Base-by-base conservation (phyloP, 2,113 vertebrate species). In the Benitochromis conjunctus region DNA sequence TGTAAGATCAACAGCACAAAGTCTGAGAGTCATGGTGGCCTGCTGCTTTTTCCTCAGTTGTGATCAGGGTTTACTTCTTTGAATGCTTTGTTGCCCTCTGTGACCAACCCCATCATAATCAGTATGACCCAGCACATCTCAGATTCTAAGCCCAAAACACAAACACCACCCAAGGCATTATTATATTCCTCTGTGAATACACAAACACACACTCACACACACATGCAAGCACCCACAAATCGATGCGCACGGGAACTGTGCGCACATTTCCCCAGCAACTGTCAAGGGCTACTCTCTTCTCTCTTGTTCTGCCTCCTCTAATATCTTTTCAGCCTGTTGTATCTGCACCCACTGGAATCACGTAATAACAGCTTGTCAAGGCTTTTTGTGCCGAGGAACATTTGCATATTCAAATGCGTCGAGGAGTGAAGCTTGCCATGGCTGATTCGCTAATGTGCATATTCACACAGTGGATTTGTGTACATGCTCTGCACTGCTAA, bases 281-380 rank as follows among this genome's bases (percentile, higher is more conserved):
- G 89, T 92, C 87, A 53, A 10, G 56, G 58, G 55, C 83, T 43
- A 31, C 76, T 87, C 89, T 80, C 80, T 62, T 21, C 87, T 86
- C 79, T 79, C 62, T 88, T 85, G 81, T 85, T 91, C 87, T 82
- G 69, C 88, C 56, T 89, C 78, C 91, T 85, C 84, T 90, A 85
- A 89, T 88, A 83, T 91, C 90, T 91, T 87, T 90, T 85, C 90
- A 88, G 93, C 88, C 87, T 62, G 84, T 86, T 91, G 86, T 92
- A 86, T 92, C 91, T 91, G 82, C 85, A 89, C 87, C 89, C 91
- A 91, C 88, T 86, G 87, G 88, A 92, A 89, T 92, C 85, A 60
- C 90, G 87, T 94, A 94, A 95, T 94, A 95, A 91, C 92, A 94
- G 91, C 91, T 94, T 94, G 94, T 94, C 94, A 94, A 91, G 89